Percentiles rank a stretch among this genome's conserved stretches.
phyloP scores from a whole-genome alignment of 2,797 vertebrate genomes.

The Eutrigla gurnardus region DNA sequence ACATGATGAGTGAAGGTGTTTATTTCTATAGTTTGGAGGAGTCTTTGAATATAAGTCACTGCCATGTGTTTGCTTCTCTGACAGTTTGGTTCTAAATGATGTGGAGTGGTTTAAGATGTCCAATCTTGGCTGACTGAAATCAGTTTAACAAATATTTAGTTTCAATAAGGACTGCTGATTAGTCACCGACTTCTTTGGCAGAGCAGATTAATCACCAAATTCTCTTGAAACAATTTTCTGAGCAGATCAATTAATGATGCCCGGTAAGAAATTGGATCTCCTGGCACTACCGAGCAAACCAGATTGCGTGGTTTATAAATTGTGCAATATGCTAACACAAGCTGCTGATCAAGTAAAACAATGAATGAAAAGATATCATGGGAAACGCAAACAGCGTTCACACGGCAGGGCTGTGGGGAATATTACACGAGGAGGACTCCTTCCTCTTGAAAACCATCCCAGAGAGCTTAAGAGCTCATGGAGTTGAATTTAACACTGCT shows the following conservation, averaged over 20 bases:
- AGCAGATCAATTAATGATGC: background rate
- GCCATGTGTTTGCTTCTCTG: background rate
- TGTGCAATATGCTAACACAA: slow-evolving; percentile 44
- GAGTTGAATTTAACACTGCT: background rate
- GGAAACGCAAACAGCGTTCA: slow-evolving; percentile 44
- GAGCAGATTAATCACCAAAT: background rate
- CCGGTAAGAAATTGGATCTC: background rate
- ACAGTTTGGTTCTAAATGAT: background rate
- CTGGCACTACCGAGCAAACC: slow-evolving; percentile 11
- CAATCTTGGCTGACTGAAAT: background rate
- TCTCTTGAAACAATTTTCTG: background rate
- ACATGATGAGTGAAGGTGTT: slow-evolving; percentile 44
- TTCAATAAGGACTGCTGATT: background rate
- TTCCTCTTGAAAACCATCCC: background rate
- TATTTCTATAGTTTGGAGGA: slow-evolving; percentile 4
- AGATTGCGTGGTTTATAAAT: slow-evolving; percentile 29
- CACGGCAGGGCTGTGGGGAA: slow-evolving; percentile 26
- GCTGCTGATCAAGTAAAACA: slow-evolving; percentile 33
- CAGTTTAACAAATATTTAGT: background rate
- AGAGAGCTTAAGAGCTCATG: background rate
- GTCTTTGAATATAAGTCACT: background rate
- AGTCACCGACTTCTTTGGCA: background rate
- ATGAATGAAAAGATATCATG: slow-evolving; percentile 32
- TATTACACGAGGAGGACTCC: background rate
- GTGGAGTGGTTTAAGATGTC: background rate